Conservation (phyloP, 1,140 invertebrate genomes). For the Anadara kagoshimensis region DNA sequence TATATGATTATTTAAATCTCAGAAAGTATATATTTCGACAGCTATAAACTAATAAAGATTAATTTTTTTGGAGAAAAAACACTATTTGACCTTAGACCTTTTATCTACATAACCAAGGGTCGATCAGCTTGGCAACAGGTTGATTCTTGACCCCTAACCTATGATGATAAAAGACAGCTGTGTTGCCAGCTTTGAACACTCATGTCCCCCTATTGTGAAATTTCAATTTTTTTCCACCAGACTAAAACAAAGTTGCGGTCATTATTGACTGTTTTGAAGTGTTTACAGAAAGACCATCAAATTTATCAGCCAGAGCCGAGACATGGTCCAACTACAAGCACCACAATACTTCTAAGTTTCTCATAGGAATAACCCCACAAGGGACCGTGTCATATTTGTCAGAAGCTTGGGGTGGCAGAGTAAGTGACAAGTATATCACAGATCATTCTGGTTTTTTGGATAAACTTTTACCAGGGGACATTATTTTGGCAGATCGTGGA, state of each 20-base stretch:
- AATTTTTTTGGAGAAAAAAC: no score
- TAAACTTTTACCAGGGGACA: constrained; percentile 35
- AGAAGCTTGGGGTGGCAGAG: constrained; percentile 49
- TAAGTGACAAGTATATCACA: constrained; percentile 52
- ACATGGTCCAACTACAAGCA: constrained; percentile 36
- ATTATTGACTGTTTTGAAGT: constrained; percentile 31
- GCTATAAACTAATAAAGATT: no score
- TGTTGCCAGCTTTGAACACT: no score
- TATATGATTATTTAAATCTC: no score
- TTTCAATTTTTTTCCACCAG: no score
- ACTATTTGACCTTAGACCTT: no score
- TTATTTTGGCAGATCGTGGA: constrained; percentile 36
- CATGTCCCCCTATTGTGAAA: no score
- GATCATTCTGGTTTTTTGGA: constrained; percentile 45
- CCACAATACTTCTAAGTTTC: constrained; percentile 23
- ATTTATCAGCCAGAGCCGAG: constrained; percentile 2
- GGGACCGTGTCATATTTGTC: constrained; percentile 38
- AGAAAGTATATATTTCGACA: no score
- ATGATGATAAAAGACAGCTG: no score
- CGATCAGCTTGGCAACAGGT: no score
- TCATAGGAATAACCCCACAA: constrained; percentile 33
- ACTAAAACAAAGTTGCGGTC: constrained; percentile 12
- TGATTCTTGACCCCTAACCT: no score
- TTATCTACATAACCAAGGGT: no score
- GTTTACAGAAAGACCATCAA: constrained; percentile 17